Percentiles rank a stretch among this genome's conserved stretches.
These are phyloP conservation scores for Kuschelorhynchus macadamiae DNA, from an alignment of 2,888 invertebrate species.

Conservation along the genomic window DNA sequence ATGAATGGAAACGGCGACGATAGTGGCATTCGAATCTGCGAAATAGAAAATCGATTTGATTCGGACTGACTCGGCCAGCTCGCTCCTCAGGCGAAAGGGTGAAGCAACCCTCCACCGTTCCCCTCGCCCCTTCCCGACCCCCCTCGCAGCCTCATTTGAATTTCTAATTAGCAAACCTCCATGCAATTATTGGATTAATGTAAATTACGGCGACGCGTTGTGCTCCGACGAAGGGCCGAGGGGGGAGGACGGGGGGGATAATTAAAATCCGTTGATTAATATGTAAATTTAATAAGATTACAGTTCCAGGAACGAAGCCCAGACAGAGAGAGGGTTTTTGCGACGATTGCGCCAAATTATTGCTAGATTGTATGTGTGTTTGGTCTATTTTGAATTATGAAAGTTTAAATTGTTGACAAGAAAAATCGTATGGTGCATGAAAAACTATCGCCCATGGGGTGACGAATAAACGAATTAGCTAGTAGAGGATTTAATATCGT, in stretches of 20 bases:
- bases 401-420: no score
- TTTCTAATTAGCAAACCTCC: conserved; percentile 93
- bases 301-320: conserved; percentile 88
- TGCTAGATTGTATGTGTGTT: not conserved
- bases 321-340: conserved; percentile 44
- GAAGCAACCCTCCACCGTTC: conserved; percentile 40
- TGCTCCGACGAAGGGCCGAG: conserved; percentile 61
- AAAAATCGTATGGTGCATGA: no score
- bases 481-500: no score
- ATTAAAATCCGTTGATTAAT: conserved; percentile 99
- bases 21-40: conserved; percentile 28
- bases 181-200: conserved; percentile 95
- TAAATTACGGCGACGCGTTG: conserved; percentile 75
- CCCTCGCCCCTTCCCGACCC: conserved; percentile 47
- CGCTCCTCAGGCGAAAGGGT: conserved; percentile 51
- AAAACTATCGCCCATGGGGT: no score
- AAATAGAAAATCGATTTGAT: conserved; percentile 69
- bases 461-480: no score
- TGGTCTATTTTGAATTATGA: conserved; percentile 17
- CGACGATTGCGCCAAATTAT: conserved; percentile 50
- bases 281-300: conserved; percentile 99
- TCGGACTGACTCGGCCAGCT: conserved; percentile 63
- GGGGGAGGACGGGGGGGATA: conserved; percentile 78
- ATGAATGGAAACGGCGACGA: not conserved
- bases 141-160: conserved; percentile 74